phyloP scores from a whole-genome alignment of 2,797 vertebrate genomes.

The Malacoctenus gilli region DNA sequence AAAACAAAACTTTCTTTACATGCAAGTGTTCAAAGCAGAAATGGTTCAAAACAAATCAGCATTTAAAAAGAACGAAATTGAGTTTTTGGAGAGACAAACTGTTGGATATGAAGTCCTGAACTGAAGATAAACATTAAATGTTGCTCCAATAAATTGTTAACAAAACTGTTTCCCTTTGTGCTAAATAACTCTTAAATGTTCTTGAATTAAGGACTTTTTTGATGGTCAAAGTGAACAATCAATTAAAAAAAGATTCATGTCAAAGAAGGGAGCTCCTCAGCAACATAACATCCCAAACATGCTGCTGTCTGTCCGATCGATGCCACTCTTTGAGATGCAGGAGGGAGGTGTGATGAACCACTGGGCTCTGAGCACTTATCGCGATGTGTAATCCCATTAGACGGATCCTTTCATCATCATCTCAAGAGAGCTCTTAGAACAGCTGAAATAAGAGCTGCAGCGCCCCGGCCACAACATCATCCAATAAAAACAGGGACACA shows the following conservation, averaged over 20 bases:
- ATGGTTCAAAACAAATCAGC: too few species aligned
- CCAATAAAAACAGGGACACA: slow-evolving; percentile 39
- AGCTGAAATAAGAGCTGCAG: slow-evolving; percentile 46
- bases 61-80: too few species aligned
- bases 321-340: slow-evolving; percentile 61
- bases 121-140: too few species aligned
- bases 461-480: slow-evolving; percentile 34
- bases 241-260: slow-evolving; percentile 15
- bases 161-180: too few species aligned
- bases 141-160: too few species aligned
- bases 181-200: too few species aligned
- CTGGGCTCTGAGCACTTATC: slow-evolving; percentile 70
- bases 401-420: slow-evolving; percentile 74
- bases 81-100: too few species aligned
- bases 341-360: slow-evolving; percentile 62
- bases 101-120: too few species aligned
- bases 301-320: slow-evolving; percentile 54
- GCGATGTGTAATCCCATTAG: slow-evolving; percentile 76
- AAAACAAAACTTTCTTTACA: background rate
- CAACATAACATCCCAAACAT: slow-evolving; percentile 31
- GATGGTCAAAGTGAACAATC: slow-evolving; percentile 12
- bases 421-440: slow-evolving; percentile 66
- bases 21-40: too few species aligned
- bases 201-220: too few species aligned
- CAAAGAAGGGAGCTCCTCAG: slow-evolving; percentile 29